Base-by-base conservation (phyloP, 2,797 vertebrate genomes). In the Rhyacichthys aspro region DNA sequence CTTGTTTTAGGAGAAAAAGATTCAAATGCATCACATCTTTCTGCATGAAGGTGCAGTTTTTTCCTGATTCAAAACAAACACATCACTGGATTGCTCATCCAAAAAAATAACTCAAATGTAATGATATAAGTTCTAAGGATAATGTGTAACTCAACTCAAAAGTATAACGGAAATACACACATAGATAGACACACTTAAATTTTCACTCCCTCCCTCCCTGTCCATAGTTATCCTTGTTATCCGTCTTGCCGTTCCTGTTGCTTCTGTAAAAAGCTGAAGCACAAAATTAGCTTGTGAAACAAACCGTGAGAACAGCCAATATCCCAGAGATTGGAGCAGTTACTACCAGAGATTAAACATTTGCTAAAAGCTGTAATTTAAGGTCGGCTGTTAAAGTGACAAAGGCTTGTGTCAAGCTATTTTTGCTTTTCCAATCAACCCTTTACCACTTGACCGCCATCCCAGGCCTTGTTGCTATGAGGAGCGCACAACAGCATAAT, bases 331-430 rank as follows among this genome's bases (percentile, higher is more conserved):
- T 72, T 69, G 73, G 67, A 69, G 74, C 56, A 33, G 65, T 81
- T 72, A 84, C 86, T 80, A 67, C 72, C 60, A 70, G 66, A 79
- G 69, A 89, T 89, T 86, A 81, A 88, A 86, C 68, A 50, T 76
- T 67, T 59, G 73, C 77, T 67, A 82, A 76, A 82, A 84, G 59
- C 84, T 92, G 66, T 84, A 90, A 90, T 93, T 93, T 86, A 69
- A 77, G 73, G 72, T 70, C 52, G 59, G 79, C 61, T 76, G 84
- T 88, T 83, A 86, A 86, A 88, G 81, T 82, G 70, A 84, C 72
- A 70, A 76, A 75, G 80, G 84, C 64, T 66, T 57, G 63, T 79
- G 75, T 79, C 18, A 67, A 75, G 86, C 84, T 92, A 90, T 92
- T 93, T 92, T 87, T 72, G 80, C 70, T 77, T 82, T 83, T 82